Evolutionary conservation across 2,888 invertebrate species (phyloP).

Genomic region (Athalia circularis): DNA sequence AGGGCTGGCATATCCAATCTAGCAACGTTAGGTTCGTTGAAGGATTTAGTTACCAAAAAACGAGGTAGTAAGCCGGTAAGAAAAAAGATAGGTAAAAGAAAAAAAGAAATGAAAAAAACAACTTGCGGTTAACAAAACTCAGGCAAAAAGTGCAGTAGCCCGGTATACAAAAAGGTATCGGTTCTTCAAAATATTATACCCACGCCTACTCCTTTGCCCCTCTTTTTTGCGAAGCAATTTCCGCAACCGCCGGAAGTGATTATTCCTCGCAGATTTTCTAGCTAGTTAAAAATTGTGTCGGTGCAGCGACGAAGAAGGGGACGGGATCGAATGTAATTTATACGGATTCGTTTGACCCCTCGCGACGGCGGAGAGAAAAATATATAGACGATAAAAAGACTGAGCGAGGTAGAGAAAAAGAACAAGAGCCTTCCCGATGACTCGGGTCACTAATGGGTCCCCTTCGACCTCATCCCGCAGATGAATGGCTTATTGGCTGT

Average conservation of each 20-base stretch:
- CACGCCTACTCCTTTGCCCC: conserved; percentile 6
- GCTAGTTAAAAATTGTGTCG: neutral
- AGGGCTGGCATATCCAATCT: conserved; percentile 37
- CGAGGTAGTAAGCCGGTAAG: neutral
- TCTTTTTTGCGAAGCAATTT: no score
- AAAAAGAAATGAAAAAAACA: conserved; percentile 7
- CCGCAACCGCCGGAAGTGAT: no score
- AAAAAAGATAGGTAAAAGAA: neutral
- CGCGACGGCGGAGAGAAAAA: neutral
- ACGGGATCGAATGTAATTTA: conserved; percentile 49
- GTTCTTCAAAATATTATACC: neutral
- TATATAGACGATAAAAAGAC: neutral
- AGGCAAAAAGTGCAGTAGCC: neutral
- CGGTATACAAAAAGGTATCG: neutral
- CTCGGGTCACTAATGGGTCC: conserved; percentile 50
- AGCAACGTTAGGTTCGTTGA: neutral
- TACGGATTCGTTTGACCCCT: conserved; percentile 20
- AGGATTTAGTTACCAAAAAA: conserved; percentile 27
- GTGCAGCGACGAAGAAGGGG: neutral
- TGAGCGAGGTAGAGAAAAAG: neutral
- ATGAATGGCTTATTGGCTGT: conserved; percentile 62
- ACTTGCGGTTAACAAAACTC: conserved; percentile 18
- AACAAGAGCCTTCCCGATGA: conserved; percentile 24
- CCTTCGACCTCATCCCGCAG: conserved; percentile 19
- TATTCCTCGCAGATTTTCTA: no score